phyloP scores from a whole-genome alignment of 2,888 invertebrate genomes.

The Neoaliturus tenellus region DNA sequence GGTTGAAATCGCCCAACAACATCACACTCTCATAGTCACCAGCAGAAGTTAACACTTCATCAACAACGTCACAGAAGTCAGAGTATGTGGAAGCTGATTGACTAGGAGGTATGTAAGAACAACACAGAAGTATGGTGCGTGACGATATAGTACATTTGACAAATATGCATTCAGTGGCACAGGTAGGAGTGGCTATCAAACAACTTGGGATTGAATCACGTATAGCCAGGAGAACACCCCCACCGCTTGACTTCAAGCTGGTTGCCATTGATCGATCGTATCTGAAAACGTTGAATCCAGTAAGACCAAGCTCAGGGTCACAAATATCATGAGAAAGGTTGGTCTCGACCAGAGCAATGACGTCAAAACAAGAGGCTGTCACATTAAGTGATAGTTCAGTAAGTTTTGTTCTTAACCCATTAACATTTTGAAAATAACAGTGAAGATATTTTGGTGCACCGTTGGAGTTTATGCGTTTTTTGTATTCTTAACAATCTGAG shows the following conservation, averaged over 20 bases:
- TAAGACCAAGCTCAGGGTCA: too few relatives aligned
- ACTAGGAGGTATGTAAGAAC: conserved; percentile 14
- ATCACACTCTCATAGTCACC: neutral
- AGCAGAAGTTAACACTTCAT: neutral
- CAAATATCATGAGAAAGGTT: too few relatives aligned
- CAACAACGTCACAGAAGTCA: neutral
- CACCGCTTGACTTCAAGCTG: conserved; percentile 1
- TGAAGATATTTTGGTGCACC: neutral
- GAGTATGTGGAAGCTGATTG: neutral
- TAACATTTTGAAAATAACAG: conserved; percentile 18
- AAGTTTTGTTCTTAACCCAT: neutral
- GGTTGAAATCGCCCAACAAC: conserved; percentile 21
- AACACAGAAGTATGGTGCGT: neutral
- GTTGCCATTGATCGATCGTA: too few relatives aligned
- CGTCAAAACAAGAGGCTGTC: too few relatives aligned
- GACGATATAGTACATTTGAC: neutral
- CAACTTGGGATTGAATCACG: neutral
- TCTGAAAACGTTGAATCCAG: too few relatives aligned
- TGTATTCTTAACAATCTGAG: neutral
- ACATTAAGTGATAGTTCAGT: neutral
- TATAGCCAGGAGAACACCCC: conserved; percentile 26
- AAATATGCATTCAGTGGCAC: conserved; percentile 12
- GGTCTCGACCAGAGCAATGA: too few relatives aligned
- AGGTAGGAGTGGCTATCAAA: neutral
- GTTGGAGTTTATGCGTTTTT: neutral